phyloP scores from a whole-genome alignment of 2,888 invertebrate species.

The Andrena bucephala region DNA sequence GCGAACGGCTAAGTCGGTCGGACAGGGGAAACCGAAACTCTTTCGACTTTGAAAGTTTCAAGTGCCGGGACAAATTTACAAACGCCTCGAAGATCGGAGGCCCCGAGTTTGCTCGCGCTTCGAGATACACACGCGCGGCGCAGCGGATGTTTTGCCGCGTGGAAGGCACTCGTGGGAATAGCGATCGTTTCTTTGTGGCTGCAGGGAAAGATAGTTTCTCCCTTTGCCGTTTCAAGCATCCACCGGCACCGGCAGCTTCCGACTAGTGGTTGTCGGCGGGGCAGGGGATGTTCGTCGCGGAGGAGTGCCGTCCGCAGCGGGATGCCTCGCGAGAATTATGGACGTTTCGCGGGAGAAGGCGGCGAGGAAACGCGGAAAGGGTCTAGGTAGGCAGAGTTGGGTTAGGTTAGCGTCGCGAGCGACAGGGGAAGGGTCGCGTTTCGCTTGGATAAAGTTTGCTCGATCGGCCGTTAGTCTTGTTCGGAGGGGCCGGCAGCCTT shows the following conservation, averaged over 20 bases:
- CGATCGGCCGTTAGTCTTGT: constrained; percentile 78
- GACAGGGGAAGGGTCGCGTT: constrained; percentile 70
- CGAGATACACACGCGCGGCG: not conserved
- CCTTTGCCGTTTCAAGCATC: no score
- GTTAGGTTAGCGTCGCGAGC: constrained; percentile 76
- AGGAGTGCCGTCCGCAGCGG: no score
- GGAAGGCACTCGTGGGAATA: no score
- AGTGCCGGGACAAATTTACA: constrained; percentile 20
- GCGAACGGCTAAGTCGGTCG: constrained; percentile 56
- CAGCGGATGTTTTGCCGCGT: not conserved
- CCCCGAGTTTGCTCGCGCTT: constrained; percentile 9
- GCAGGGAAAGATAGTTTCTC: no score
- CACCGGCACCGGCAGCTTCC: no score
- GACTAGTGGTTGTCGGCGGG: no score
- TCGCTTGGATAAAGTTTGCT: constrained; percentile 80
- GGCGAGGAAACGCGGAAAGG: constrained; percentile 48
- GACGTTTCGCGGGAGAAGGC: constrained; percentile 9
- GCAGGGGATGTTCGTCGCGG: no score
- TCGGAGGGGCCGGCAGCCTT: constrained; percentile 37
- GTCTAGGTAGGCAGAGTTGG: constrained; percentile 73
- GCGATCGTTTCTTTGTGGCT: no score
- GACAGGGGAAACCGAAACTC: constrained; percentile 52
- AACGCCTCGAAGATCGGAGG: constrained; percentile 29
- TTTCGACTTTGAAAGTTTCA: constrained; percentile 59
- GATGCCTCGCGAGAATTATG: not conserved